phyloP scores from a whole-genome alignment of 37 sponge, comb jelly and placozoan species.

The Haliclona indistincta region DNA sequence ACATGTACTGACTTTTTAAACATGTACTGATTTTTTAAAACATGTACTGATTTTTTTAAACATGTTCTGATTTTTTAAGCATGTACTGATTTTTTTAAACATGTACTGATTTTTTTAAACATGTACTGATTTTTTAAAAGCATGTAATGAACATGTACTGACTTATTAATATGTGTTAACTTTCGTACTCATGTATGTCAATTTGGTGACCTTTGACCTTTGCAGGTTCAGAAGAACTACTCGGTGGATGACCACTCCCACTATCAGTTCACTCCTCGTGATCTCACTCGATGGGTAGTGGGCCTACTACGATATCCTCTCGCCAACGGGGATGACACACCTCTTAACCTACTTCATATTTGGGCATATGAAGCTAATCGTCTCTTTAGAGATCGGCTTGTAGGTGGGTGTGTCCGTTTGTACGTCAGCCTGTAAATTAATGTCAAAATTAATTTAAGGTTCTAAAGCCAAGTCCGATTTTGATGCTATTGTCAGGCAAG shows the following conservation, averaged over 20 bases:
- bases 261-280: constrained; percentile 95
- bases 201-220: not conserved
- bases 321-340: constrained; percentile 10
- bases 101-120: not conserved
- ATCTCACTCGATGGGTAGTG: constrained; percentile 92
- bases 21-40: not conserved
- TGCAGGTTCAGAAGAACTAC: constrained; percentile 71
- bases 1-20: not conserved
- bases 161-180: not conserved
- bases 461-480: constrained; percentile 39
- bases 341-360: constrained; percentile 59
- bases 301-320: constrained; percentile 81
- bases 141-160: not conserved
- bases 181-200: not conserved
- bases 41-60: not conserved
- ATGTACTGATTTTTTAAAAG: not conserved
- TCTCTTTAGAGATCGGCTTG: constrained; percentile 86
- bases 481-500: constrained; percentile 67
- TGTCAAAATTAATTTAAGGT: not conserved
- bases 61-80: not conserved
- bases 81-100: not conserved
- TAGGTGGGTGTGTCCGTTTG: too few species aligned
- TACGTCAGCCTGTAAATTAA: too few species aligned
- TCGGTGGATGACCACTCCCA: constrained; percentile 88
- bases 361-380: constrained; percentile 91